Percentiles rank a stretch among this genome's conserved stretches.
phyloP scores from a whole-genome alignment of 2,888 invertebrate genomes.

The Erebia palarica region DNA sequence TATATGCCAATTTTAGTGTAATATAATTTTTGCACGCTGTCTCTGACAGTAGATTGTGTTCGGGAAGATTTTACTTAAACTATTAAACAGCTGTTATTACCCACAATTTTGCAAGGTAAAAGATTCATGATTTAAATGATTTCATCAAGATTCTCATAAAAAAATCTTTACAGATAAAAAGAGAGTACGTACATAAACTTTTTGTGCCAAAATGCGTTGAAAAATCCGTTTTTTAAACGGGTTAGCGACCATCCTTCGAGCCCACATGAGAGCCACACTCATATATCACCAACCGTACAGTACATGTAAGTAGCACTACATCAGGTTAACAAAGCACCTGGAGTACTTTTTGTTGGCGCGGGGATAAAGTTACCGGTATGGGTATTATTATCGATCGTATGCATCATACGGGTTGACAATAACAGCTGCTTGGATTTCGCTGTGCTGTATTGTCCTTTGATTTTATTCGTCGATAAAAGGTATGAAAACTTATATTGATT shows the following conservation, averaged over 20 bases:
- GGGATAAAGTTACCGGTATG: conserved; percentile 34
- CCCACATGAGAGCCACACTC: neutral
- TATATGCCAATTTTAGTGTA: no score
- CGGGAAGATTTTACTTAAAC: no score
- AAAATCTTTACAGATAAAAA: no score
- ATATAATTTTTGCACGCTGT: no score
- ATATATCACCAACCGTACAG: neutral
- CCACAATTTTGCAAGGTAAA: no score
- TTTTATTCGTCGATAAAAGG: conserved; percentile 16
- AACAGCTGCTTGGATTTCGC: conserved; percentile 12
- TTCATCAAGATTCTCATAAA: no score
- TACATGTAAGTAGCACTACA: neutral
- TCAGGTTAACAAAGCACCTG: conserved; percentile 28
- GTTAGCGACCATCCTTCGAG: neutral
- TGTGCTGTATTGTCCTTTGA: conserved; percentile 2
- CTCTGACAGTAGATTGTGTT: no score
- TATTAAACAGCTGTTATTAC: no score
- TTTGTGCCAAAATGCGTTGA: no score
- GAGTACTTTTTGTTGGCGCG: conserved; percentile 16
- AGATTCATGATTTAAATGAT: no score
- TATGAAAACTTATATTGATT: conserved; percentile 13
- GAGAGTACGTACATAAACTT: no score
- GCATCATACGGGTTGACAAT: conserved; percentile 39
- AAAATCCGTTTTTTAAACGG: no score
- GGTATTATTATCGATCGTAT: conserved; percentile 24